A percentile compares a stretch with the other conserved stretches of the same genome.
These are phyloP conservation scores for Buathra laborator DNA, from an alignment of 2,888 invertebrate genomes.

Conservation along the genomic window DNA sequence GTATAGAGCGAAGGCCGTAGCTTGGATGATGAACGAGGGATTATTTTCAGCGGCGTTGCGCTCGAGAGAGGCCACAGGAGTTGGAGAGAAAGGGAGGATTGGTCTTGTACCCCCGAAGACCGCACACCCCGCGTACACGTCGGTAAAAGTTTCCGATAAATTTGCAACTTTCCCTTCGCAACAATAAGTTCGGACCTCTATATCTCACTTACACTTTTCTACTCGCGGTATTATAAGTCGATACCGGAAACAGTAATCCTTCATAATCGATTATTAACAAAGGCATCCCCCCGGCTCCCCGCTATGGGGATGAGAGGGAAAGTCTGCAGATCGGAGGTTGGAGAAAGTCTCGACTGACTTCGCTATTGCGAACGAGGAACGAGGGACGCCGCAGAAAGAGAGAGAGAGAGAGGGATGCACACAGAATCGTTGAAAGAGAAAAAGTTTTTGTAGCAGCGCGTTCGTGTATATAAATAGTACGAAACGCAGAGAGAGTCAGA, in stretches of 20 bases:
- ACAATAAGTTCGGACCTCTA: conserved; percentile 76
- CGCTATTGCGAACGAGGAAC: conserved; percentile 23
- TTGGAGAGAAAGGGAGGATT: not conserved
- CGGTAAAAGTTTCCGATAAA: conserved; percentile 79
- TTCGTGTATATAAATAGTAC: conserved; percentile 62
- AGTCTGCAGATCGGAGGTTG: conserved; percentile 38
- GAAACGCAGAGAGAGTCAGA: not conserved
- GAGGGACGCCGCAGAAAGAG: not conserved
- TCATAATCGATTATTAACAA: conserved; percentile 84
- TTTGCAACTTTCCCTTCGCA: conserved; percentile 79
- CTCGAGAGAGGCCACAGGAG: not conserved
- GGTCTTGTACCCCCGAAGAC: conserved; percentile 28
- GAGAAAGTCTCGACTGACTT: conserved; percentile 37
- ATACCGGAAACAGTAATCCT: conserved; percentile 79
- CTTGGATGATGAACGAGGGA: conserved; percentile 80
- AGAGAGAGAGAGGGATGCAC: conserved; percentile 9
- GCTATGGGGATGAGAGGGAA: conserved; percentile 66
- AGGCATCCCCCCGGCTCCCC: conserved; percentile 60
- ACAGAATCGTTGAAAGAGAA: conserved; percentile 31
- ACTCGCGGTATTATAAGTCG: conserved; percentile 66
- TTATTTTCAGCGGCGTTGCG: conserved; percentile 75
- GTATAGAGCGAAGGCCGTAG: conserved; percentile 48
- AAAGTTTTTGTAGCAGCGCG: conserved; percentile 51
- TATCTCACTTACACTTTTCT: conserved; percentile 49
- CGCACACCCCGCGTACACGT: conserved; percentile 39